Evolutionary conservation across 1,140 invertebrate genomes (phyloP), one percentile per base, ranked within the genome.

Genomic region (Subanguina moxae): DNA sequence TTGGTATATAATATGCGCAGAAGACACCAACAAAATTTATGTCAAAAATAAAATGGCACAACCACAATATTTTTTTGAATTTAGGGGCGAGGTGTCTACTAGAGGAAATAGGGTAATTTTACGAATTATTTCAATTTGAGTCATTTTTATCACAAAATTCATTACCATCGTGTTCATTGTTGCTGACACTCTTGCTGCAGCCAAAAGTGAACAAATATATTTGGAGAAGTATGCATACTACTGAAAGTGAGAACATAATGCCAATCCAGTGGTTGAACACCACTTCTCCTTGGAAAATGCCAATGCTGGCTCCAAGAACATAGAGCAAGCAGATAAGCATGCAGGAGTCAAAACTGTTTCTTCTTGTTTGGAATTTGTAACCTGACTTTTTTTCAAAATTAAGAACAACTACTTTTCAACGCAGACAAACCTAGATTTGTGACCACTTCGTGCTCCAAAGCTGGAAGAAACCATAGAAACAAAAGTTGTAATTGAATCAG

Each of bases 391-490:
- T 63, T n/a, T 52, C 63, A 28, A 64, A 28, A n/a, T n/a, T n/a
- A n/a, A n/a, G n/a, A n/a, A n/a, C n/a, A n/a, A n/a, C n/a, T n/a
- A n/a, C n/a, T n/a, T n/a, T n/a, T 38, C 32, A 38, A 66, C 8
- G 15, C 25, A 59, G 11, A 15, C 62, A 42, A 8, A 28, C 62
- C 65, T 56, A 59, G 21, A 27, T 74, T 57, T n/a, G 27, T 70
- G 9, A 25, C 13, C 38, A 73, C 25, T 32, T 48, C 19, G n/a
- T 61, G 28, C 23, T 75, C 72, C 28, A 48, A 62, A n/a, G 72
- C 66, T 32, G 72, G 72, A 23, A 73, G 45, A 46, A 58, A 58
- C 72, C 72, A 73, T 17, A 73, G 57, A 46, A 73, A 73, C 19
- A 73, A 42, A 38, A 73, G 38, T 46, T 73, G 72, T 8, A 73